These are phyloP conservation scores for Neria commutata DNA, from an alignment of 2,888 invertebrate genomes.

Conservation along the genomic window DNA sequence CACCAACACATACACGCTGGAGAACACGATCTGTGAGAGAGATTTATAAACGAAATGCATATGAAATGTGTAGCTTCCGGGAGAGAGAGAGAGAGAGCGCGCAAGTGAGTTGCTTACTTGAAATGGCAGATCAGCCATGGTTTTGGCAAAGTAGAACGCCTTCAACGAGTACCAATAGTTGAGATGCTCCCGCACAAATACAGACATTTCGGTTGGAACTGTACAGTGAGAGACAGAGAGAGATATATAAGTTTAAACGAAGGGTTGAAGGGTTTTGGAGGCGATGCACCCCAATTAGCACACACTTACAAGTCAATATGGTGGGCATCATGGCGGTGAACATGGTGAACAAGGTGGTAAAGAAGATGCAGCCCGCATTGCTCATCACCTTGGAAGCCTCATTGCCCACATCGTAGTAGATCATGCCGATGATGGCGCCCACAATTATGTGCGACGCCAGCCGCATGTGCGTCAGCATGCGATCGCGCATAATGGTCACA, in stretches of 20 bases:
- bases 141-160: constrained; percentile 96
- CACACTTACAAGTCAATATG: constrained; percentile 90
- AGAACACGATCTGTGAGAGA: constrained; percentile 77
- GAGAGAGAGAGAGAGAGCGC: background rate
- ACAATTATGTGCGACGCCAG: constrained; percentile 77
- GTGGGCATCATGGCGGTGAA: constrained; percentile 99
- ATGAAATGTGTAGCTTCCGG: background rate
- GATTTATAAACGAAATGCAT: no score
- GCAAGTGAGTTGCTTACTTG: constrained; percentile 69
- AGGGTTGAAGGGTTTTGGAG: no score
- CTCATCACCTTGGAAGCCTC: constrained; percentile 94
- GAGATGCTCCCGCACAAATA: constrained; percentile 91
- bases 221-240: constrained; percentile 44
- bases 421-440: constrained; percentile 88
- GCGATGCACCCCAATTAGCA: background rate
- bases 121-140: constrained; percentile 94
- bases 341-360: constrained; percentile 95
- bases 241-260: no score
- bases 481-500: constrained; percentile 80
- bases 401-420: constrained; percentile 92
- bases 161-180: constrained; percentile 98
- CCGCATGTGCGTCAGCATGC: constrained; percentile 88
- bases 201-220: constrained; percentile 96
- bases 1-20: constrained; percentile 84
- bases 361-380: constrained; percentile 95